Percentiles rank a stretch among this genome's conserved stretches.
phyloP scores from a whole-genome alignment of 2,888 invertebrate genomes.

The Rhodophaea formosa region DNA sequence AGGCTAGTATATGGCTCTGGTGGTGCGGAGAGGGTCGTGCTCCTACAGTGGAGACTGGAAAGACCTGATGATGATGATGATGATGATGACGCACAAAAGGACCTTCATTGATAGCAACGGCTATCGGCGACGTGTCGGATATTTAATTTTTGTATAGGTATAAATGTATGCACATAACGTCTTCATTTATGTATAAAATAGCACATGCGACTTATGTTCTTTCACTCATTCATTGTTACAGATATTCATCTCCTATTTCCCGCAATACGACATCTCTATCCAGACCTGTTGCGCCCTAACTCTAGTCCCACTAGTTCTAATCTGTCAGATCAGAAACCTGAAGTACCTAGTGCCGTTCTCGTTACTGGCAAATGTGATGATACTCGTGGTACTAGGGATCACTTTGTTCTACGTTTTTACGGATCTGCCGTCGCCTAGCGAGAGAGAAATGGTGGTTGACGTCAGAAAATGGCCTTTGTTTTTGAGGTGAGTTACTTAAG shows the following conservation, averaged over 20 bases:
- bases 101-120: too few relatives aligned
- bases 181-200: too few relatives aligned
- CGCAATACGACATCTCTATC: neutral
- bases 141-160: too few relatives aligned
- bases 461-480: slow-evolving; percentile 89
- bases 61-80: too few relatives aligned
- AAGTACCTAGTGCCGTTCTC: slow-evolving; percentile 94
- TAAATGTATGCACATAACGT: too few relatives aligned
- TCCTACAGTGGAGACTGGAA: too few relatives aligned
- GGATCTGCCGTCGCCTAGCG: slow-evolving; percentile 59
- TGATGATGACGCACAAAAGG: too few relatives aligned
- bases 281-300: slow-evolving; percentile 84
- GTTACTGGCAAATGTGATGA: slow-evolving; percentile 90
- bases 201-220: too few relatives aligned
- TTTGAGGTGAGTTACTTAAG: slow-evolving; percentile 79
- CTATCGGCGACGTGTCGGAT: too few relatives aligned
- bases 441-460: slow-evolving; percentile 73
- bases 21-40: too few relatives aligned
- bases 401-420: slow-evolving; percentile 91
- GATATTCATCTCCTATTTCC: neutral
- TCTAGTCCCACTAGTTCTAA: slow-evolving; percentile 84
- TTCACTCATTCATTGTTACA: neutral
- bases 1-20: too few relatives aligned
- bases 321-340: slow-evolving; percentile 88
- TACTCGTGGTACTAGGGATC: slow-evolving; percentile 88